Evolutionary conservation across 2,113 vertebrate species (phyloP).

Genomic region (Anthoscopus minutus): DNA sequence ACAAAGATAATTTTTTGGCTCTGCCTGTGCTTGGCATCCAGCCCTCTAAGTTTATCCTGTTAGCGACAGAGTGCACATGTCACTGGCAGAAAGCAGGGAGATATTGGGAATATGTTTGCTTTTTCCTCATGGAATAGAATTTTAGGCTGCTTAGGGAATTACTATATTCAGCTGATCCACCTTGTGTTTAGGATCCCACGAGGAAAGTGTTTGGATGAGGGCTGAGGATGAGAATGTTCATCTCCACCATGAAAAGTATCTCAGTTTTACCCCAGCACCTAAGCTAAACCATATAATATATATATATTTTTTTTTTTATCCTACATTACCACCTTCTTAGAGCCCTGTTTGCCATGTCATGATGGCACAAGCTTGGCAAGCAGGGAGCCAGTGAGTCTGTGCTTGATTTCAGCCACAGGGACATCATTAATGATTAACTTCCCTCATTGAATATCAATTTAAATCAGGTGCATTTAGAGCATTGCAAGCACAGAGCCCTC

Average conservation of each 20-base stretch:
- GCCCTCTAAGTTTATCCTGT: not conserved
- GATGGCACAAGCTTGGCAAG: not conserved
- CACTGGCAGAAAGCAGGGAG: not conserved
- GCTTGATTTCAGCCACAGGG: not conserved
- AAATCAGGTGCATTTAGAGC: not conserved
- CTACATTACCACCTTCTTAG: not conserved
- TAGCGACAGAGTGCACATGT: not conserved
- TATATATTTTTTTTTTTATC: not conserved
- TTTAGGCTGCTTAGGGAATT: not conserved
- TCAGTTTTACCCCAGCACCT: not conserved
- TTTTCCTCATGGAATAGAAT: not conserved
- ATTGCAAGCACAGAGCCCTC: fast-evolving
- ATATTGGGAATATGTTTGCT: not conserved
- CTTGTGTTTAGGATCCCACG: not conserved
- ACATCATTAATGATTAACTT: not conserved
- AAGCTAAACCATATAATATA: not conserved
- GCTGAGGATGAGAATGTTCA: not conserved
- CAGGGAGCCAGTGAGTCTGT: not conserved
- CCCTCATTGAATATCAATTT: not conserved
- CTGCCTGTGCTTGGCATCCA: not conserved
- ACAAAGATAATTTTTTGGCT: not conserved
- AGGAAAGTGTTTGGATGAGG: not conserved
- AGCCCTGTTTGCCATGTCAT: not conserved
- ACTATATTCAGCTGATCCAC: not conserved
- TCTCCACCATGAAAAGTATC: not conserved